phyloP scores from a whole-genome alignment of 2,888 invertebrate genomes.

The Synanthedon vespiformis region DNA sequence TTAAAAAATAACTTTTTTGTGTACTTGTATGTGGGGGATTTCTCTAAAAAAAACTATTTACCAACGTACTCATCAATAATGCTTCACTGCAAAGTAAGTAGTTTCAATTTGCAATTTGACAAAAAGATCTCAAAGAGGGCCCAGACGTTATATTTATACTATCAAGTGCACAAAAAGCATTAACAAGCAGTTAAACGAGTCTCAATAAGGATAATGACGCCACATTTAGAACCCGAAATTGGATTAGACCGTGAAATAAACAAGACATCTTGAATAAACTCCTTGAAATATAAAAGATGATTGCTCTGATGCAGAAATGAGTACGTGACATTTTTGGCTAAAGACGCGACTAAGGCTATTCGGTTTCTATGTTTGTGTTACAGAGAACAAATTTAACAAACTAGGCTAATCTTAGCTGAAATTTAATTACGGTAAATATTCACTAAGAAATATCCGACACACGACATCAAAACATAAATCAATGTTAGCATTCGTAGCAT shows the following conservation, averaged over 20 bases:
- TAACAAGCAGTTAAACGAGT: constrained; percentile 10
- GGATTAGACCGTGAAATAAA: constrained; percentile 38
- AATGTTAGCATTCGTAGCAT: too few species aligned
- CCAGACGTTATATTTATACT: background rate
- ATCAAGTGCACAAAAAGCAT: constrained; percentile 3
- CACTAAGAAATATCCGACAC: constrained; percentile 7
- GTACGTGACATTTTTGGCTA: constrained; percentile 5
- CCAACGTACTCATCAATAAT: too few species aligned
- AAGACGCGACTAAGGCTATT: too few species aligned
- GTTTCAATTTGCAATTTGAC: background rate
- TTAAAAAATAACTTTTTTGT: too few species aligned
- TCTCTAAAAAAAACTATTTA: too few species aligned
- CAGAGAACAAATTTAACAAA: too few species aligned
- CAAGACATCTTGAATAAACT: constrained; percentile 14
- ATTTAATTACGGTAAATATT: background rate
- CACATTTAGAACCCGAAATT: constrained; percentile 35
- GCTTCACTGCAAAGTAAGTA: too few species aligned
- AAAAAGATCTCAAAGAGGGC: background rate
- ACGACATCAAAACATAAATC: background rate
- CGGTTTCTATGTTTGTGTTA: too few species aligned
- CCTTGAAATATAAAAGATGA: constrained; percentile 9
- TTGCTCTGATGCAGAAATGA: background rate
- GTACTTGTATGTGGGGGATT: too few species aligned
- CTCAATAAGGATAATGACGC: constrained; percentile 21
- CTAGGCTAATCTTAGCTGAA: too few species aligned